These are phyloP conservation scores for Aphelinus certus DNA, from an alignment of 1,140 invertebrate genomes.

Conservation along the genomic window DNA sequence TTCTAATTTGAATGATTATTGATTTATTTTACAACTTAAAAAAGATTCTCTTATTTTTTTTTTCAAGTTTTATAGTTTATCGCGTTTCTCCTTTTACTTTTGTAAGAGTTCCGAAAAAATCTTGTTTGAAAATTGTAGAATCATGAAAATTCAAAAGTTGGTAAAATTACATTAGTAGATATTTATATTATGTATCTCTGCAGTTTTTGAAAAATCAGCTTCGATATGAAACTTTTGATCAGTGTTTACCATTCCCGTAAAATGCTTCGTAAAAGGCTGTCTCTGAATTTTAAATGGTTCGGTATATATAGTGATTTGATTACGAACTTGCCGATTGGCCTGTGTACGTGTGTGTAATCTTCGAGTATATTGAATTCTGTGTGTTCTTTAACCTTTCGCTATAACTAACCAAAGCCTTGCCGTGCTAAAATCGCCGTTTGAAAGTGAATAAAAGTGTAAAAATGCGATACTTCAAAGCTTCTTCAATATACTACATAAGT, in stretches of 20 bases:
- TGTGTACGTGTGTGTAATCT: constrained; percentile 51
- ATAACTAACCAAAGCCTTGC: constrained; percentile 40
- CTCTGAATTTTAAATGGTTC: constrained; percentile 13
- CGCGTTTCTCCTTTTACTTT: constrained; percentile 18
- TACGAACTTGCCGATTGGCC: constrained; percentile 42
- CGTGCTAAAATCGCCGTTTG: constrained; percentile 44
- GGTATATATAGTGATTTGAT: constrained; percentile 25
- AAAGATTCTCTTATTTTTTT: constrained; percentile 16
- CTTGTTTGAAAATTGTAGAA: constrained; percentile 10
- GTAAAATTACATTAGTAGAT: constrained; percentile 19
- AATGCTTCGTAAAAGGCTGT: constrained; percentile 30
- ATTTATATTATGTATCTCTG: constrained; percentile 21
- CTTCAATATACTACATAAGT: constrained; percentile 44
- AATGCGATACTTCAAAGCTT: constrained; percentile 34
- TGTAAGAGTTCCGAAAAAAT: constrained; percentile 30
- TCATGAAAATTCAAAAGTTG: constrained; percentile 17
- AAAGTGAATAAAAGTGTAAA: constrained; percentile 1
- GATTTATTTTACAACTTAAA: constrained; percentile 29
- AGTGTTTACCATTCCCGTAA: constrained; percentile 19
- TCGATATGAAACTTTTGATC: constrained; percentile 16
- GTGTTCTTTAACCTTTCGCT: constrained; percentile 47
- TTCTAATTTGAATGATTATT: constrained; percentile 25
- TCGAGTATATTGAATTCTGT: constrained; percentile 49
- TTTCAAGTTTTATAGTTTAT: constrained; percentile 17
- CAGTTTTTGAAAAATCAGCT: constrained; percentile 17